A percentile compares a stretch with the other conserved stretches of the same genome.
phyloP scores from a whole-genome alignment of 2,797 vertebrate genomes.

The Acridotheres tristis region DNA sequence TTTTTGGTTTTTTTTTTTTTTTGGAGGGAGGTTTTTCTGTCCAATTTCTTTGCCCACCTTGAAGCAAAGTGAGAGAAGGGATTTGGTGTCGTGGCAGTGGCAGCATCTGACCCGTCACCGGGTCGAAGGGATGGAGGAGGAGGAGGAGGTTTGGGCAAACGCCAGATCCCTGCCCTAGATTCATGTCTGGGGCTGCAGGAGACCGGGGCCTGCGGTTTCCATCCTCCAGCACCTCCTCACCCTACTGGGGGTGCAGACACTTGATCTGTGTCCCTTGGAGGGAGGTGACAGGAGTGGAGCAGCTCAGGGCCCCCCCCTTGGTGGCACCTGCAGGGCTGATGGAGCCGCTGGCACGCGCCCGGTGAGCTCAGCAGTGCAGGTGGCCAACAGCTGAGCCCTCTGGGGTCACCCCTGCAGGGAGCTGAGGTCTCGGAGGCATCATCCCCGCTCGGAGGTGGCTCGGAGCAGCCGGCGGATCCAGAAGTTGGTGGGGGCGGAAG shows the following conservation, averaged over 20 bases:
- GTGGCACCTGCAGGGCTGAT: not conserved
- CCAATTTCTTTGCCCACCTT: not conserved
- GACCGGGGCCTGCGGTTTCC: not conserved
- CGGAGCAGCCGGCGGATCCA: not conserved
- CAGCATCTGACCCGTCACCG: not conserved
- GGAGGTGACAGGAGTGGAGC: not conserved
- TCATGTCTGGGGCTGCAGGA: not conserved
- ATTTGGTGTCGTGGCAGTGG: not conserved
- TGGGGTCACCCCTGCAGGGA: accelerated
- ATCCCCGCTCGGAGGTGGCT: not conserved
- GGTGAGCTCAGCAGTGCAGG: not conserved
- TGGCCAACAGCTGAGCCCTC: not conserved
- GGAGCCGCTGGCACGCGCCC: not conserved
- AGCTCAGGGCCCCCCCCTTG: not conserved
- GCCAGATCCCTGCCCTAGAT: not conserved
- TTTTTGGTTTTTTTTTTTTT: not conserved
- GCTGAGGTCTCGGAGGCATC: accelerated
- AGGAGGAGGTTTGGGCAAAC: not conserved
- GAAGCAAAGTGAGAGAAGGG: not conserved
- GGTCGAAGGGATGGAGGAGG: not conserved
- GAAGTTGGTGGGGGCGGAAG: slow-evolving; percentile 45
- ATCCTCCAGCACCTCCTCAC: not conserved
- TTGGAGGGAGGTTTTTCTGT: not conserved
- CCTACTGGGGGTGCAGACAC: accelerated
- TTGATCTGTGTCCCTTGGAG: not conserved